A percentile compares a stretch with the other conserved stretches of the same genome.
Conservation (phyloP, 2,888 invertebrate genomes). For the Diaphora mendica region DNA sequence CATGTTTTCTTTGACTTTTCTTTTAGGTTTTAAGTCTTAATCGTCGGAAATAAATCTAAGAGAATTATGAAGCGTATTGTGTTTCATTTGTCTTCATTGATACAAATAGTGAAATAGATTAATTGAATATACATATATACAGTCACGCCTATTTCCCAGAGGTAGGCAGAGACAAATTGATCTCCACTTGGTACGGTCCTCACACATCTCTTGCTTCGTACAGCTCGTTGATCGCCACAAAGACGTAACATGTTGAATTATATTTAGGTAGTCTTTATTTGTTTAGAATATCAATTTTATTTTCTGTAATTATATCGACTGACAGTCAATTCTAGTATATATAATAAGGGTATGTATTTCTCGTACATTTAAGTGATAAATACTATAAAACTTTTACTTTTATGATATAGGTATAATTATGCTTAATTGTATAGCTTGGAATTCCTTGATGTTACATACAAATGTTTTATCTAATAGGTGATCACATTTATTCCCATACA, state of each 20-base stretch:
- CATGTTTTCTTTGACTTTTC: slow-evolving; percentile 4
- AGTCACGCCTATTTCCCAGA: too few species aligned
- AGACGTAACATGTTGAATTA: too few species aligned
- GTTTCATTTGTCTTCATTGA: background rate
- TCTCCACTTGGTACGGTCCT: too few species aligned
- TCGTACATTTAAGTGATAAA: background rate
- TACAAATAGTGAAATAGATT: background rate
- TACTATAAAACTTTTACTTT: background rate
- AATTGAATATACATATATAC: background rate
- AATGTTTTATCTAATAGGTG: background rate
- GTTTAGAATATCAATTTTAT: background rate
- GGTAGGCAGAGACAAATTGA: too few species aligned
- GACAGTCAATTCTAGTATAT: background rate
- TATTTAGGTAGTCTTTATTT: background rate
- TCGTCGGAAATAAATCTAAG: background rate
- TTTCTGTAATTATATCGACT: background rate
- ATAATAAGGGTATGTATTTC: background rate
- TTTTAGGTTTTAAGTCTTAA: slow-evolving; percentile 5
- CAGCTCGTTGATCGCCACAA: too few species aligned
- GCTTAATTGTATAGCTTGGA: background rate
- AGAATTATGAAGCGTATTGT: background rate
- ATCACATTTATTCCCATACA: background rate
- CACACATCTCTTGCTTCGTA: too few species aligned
- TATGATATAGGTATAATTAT: background rate
- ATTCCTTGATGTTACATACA: background rate